Evolutionary conservation across 92 coral and sea anemone species (phyloP).

Genomic region (Isaurus tuberculatus): DNA sequence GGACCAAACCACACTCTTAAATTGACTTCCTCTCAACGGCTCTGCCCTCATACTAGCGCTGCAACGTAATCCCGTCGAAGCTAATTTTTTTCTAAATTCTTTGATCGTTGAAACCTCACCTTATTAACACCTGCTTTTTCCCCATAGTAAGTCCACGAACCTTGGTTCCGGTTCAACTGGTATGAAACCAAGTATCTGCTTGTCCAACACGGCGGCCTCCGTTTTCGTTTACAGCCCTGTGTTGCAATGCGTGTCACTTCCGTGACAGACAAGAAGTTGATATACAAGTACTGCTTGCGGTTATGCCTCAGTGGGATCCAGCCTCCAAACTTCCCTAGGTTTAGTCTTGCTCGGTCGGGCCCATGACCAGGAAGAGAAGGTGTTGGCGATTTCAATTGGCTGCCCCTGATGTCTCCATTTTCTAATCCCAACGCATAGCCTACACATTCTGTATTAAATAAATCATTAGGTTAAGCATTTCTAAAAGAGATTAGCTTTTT

Average conservation of each 20-base stretch:
- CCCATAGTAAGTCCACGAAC: neutral
- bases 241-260: slow-evolving; percentile 21
- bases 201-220: neutral
- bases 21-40: no score
- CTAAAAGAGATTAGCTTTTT: no score
- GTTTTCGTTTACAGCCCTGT: neutral
- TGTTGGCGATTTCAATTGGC: slow-evolving; percentile 22
- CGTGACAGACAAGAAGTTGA: neutral
- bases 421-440: slow-evolving; percentile 32
- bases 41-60: no score
- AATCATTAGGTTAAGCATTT: neutral
- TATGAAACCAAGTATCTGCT: slow-evolving; percentile 8
- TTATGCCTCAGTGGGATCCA: slow-evolving; percentile 6
- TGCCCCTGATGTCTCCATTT: slow-evolving; percentile 8
- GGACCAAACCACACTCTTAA: no score
- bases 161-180: neutral
- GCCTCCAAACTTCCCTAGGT: neutral
- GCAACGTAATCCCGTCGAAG: no score
- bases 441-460: slow-evolving; percentile 26
- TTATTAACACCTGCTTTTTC: neutral
- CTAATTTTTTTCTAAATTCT: no score
- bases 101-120: neutral
- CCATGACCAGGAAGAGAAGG: neutral
- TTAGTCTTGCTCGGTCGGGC: neutral
- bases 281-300: neutral